phyloP scores from a whole-genome alignment of 1,140 invertebrate species.

The Dryas iulia region DNA sequence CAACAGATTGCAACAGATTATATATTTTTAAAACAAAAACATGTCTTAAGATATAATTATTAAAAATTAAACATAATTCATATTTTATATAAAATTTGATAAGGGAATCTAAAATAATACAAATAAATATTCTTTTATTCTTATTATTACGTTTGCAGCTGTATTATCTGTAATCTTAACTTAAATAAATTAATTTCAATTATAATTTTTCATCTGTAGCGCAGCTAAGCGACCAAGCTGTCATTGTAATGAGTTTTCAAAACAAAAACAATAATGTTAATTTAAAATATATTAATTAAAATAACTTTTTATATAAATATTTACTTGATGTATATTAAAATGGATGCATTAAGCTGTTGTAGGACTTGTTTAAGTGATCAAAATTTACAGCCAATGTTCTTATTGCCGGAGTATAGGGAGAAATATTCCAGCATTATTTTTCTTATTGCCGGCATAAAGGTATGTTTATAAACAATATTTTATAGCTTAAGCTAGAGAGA shows the following conservation, averaged over 20 bases:
- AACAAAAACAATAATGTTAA: neutral
- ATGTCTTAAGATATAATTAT: no score
- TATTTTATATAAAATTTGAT: no score
- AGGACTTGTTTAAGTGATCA: constrained; percentile 48
- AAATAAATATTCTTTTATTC: no score
- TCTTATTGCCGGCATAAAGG: constrained; percentile 53
- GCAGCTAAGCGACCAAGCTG: neutral
- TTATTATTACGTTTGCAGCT: no score
- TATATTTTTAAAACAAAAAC: no score
- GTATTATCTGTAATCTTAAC: no score
- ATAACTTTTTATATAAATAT: neutral
- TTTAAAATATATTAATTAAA: neutral
- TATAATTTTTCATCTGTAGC: neutral
- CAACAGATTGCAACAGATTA: no score
- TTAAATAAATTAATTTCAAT: neutral
- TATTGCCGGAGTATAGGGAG: constrained; percentile 40
- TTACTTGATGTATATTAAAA: constrained; percentile 12
- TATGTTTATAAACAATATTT: no score
- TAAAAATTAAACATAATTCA: no score
- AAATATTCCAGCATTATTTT: constrained; percentile 54
- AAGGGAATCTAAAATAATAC: no score
- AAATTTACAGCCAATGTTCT: constrained; percentile 53
- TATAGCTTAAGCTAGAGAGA: neutral
- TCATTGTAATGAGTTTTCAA: neutral
- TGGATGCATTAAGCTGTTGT: constrained; percentile 53